Evolutionary conservation across 2,888 invertebrate genomes (phyloP).

Genomic region (Spicauda simplicius): DNA sequence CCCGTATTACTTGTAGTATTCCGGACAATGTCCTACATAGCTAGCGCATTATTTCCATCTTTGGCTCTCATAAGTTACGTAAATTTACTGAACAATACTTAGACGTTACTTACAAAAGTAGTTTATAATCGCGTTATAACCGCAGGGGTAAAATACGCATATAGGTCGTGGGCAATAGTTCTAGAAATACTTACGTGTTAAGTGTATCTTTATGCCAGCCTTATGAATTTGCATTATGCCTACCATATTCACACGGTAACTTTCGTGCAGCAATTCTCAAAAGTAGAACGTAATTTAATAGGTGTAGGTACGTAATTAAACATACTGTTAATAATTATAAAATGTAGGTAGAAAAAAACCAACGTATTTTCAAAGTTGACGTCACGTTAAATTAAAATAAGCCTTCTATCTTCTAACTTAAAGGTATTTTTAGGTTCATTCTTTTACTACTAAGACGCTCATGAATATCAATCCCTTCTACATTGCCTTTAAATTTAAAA

Average conservation of each 20-base stretch:
- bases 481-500: constrained; percentile 48
- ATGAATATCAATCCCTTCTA: constrained; percentile 56
- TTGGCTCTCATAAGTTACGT: constrained; percentile 16
- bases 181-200: background rate
- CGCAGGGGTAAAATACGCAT: background rate
- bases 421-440: background rate
- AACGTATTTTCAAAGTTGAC: background rate
- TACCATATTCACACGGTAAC: background rate
- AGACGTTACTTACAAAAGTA: background rate
- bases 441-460: constrained; percentile 41
- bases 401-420: constrained; percentile 3
- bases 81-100: constrained; percentile 1
- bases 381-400: background rate
- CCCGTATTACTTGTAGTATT: constrained; percentile 36
- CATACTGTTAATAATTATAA: background rate
- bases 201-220: background rate
- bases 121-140: constrained; percentile 1
- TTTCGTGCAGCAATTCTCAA: background rate
- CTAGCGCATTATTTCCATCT: constrained; percentile 10
- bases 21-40: constrained; percentile 27
- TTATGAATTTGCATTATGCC: background rate
- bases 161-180: background rate
- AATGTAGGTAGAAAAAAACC: background rate
- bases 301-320: background rate
- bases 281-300: background rate